A percentile compares a stretch with the other conserved stretches of the same genome.
Conservation (phyloP, 2,797 vertebrate species). For the Florisuga fusca region DNA sequence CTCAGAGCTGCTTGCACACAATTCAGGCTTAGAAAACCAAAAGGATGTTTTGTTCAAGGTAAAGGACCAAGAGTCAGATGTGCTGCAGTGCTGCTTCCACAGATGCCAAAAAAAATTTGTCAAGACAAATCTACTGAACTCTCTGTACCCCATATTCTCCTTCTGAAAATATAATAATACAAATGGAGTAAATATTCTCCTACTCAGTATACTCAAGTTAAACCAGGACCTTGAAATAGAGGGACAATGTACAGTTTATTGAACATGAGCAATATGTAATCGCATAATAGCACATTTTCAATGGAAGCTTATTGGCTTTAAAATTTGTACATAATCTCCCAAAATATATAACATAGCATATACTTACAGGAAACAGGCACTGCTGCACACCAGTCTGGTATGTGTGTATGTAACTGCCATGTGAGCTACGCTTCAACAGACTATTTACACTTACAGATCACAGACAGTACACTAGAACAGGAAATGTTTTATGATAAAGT, state of each 20-base stretch:
- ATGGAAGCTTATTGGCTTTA: neutral
- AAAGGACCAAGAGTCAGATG: neutral
- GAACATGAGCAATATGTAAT: neutral
- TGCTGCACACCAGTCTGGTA: neutral
- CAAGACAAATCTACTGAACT: neutral
- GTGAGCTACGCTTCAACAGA: neutral
- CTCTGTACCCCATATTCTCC: neutral
- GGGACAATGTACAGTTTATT: neutral
- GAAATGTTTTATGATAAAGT: constrained; percentile 22
- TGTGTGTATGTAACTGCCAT: neutral
- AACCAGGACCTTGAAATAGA: neutral
- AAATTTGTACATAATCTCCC: neutral
- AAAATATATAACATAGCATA: neutral
- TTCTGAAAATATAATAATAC: neutral
- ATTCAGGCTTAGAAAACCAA: neutral
- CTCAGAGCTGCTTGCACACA: neutral
- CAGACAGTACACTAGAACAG: neutral
- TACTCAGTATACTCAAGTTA: neutral
- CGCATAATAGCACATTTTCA: neutral
- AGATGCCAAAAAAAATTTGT: neutral
- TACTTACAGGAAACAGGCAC: neutral
- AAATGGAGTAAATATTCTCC: neutral
- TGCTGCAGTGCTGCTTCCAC: neutral
- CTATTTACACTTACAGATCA: constrained; percentile 9
- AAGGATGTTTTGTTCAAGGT: neutral